phyloP scores from a whole-genome alignment of 2,888 invertebrate species.

The Mamestra brassicae region DNA sequence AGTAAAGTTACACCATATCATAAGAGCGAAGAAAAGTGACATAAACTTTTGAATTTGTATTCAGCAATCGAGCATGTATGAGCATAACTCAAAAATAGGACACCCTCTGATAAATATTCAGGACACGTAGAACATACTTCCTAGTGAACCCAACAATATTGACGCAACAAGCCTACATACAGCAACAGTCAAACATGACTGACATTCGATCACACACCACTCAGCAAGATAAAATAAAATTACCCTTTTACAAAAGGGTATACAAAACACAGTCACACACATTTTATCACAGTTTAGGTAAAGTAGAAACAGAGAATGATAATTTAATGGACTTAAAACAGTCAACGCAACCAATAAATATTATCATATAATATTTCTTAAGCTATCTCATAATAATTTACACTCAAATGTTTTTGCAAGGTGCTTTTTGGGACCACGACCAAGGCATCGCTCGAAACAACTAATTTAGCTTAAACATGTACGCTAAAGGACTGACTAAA shows the following conservation, averaged over 20 bases:
- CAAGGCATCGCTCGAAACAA: background rate
- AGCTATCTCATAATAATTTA: background rate
- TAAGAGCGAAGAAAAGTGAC: background rate
- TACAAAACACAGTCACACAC: too few species aligned
- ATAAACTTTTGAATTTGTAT: slow-evolving; percentile 30
- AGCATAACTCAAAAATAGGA: slow-evolving; percentile 24
- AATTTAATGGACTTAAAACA: background rate
- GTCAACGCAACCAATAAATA: background rate
- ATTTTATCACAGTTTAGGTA: background rate
- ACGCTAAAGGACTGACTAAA: background rate
- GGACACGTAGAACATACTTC: slow-evolving; percentile 36
- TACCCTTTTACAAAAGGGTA: background rate
- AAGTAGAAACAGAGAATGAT: background rate
- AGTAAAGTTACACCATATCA: background rate
- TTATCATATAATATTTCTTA: background rate
- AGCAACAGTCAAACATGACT: slow-evolving; percentile 37
- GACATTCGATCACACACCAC: slow-evolving; percentile 40
- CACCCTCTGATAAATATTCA: slow-evolving; percentile 26
- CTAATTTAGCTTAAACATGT: background rate
- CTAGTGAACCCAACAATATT: slow-evolving; percentile 29
- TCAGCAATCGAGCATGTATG: slow-evolving; percentile 14
- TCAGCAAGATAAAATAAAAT: slow-evolving; percentile 18
- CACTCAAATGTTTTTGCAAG: background rate
- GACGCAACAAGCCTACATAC: slow-evolving; percentile 2
- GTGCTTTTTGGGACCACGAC: background rate